Percentiles rank a stretch among this genome's conserved stretches.
phyloP scores from a whole-genome alignment of 2,797 vertebrate species.

The Strix occidentalis region DNA sequence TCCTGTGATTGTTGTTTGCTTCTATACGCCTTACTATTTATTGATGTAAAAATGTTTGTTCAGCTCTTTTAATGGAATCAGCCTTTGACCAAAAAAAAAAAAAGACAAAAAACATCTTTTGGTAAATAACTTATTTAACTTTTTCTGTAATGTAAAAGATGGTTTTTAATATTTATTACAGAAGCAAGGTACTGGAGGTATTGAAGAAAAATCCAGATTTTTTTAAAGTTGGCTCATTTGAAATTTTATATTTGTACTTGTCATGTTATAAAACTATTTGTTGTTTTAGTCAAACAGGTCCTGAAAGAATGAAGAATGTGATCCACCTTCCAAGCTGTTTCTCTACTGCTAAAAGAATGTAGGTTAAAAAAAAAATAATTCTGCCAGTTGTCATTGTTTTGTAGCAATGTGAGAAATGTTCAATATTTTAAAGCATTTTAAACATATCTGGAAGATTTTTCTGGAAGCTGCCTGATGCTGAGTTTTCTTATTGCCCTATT shows the following conservation, averaged over 20 bases:
- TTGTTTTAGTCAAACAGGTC: neutral
- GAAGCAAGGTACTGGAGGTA: conserved; percentile 30
- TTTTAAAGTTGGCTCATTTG: neutral
- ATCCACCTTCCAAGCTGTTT: neutral
- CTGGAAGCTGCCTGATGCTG: neutral
- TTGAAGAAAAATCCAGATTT: neutral
- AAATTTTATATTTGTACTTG: conserved; percentile 31
- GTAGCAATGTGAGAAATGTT: neutral
- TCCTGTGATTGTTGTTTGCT: neutral
- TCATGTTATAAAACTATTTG: neutral
- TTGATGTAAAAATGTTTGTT: conserved; percentile 14
- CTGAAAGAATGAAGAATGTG: neutral
- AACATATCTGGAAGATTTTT: neutral
- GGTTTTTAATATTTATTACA: conserved; percentile 56
- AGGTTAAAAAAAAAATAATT: neutral
- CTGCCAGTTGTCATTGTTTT: neutral
- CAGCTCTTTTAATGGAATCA: neutral
- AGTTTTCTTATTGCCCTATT: neutral
- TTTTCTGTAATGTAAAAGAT: conserved; percentile 30
- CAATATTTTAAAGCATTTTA: conserved; percentile 30
- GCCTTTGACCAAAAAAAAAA: neutral
- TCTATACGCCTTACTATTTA: conserved; percentile 48
- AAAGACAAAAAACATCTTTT: neutral
- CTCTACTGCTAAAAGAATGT: neutral
- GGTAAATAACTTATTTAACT: conserved; percentile 63